Evolutionary conservation across 92 coral and sea anemone genomes (phyloP), one percentile per base, ranked within the genome.

Genomic region (Porites lobata): DNA sequence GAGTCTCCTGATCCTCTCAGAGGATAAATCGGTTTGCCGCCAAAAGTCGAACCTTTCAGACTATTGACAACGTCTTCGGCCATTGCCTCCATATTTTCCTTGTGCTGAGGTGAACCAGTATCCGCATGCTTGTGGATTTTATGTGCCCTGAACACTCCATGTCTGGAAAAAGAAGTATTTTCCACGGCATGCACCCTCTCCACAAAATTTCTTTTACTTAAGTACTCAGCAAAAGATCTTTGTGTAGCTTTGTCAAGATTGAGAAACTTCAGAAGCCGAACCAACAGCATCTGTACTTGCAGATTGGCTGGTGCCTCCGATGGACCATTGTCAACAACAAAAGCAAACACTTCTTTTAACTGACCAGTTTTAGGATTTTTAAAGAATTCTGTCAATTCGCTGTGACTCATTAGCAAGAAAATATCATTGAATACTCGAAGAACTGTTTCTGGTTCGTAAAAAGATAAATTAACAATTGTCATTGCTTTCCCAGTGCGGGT

Each of bases 181-280:
- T 76, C 92, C 43, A 76, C 85, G 6, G 92, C 82, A 51, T 88
- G 94, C 11, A 88, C 89, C 69, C 92, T 77, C 67, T 92, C 94
- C 17, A 92, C 94, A 92, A 88, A 83, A 52, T 88, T 92, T 38
- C 90, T 72, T 79, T 92, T 92, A 75, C 94, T 92, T 22, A 88
- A 75, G 66, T 92, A 92, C 81, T 92, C 92, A 13, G 94, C 94
- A 66, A 81, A 86, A 4, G 92, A 87, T 38, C 69, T 78, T 74
- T 87, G 92, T 9, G 77, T 64, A 21, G 83, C 78, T 54, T 74
- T 87, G 66, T 91, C 91, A 11, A 87, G 19, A 22, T 83, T 85
- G 19, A 92, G 77, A 56, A 82, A 88, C 47, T 85, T 83, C 17
- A 86, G 72, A 18, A 92, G 20, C 32, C 83, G 57, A 64, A 85